phyloP scores from a whole-genome alignment of 2,113 vertebrate species.

The Physeter macrocephalus region DNA sequence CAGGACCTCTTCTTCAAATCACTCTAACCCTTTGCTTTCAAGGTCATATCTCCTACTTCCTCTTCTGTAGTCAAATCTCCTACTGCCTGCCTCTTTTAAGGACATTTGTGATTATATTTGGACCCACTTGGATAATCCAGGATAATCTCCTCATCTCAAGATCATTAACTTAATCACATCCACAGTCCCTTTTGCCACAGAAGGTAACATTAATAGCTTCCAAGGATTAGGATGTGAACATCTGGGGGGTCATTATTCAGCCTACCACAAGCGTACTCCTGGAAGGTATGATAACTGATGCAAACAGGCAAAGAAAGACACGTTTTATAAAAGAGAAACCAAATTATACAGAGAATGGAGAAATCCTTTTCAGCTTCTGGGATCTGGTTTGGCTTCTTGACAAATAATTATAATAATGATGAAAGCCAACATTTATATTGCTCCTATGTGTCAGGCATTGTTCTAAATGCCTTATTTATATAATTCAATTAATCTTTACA shows the following conservation, averaged over 20 bases:
- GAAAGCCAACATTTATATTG: neutral
- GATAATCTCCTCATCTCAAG: neutral
- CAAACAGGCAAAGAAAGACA: neutral
- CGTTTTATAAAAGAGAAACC: neutral
- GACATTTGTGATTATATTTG: neutral
- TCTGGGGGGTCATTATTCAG: neutral
- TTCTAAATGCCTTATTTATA: neutral
- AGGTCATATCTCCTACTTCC: neutral
- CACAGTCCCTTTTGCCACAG: neutral
- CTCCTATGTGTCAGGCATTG: neutral
- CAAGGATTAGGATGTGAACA: neutral
- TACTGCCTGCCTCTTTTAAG: neutral
- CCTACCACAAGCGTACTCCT: neutral
- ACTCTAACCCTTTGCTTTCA: neutral
- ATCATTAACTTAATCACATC: neutral
- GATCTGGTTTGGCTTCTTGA: constrained; percentile 4
- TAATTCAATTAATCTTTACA: neutral
- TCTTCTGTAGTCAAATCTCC: neutral
- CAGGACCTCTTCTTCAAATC: neutral
- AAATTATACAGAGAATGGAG: neutral
- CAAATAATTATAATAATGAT: neutral
- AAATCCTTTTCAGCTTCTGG: neutral
- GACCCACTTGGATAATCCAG: neutral
- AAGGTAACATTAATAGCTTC: neutral
- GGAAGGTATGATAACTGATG: neutral